phyloP scores from a whole-genome alignment of 1,140 invertebrate genomes.

The Zaprionus africanus region DNA sequence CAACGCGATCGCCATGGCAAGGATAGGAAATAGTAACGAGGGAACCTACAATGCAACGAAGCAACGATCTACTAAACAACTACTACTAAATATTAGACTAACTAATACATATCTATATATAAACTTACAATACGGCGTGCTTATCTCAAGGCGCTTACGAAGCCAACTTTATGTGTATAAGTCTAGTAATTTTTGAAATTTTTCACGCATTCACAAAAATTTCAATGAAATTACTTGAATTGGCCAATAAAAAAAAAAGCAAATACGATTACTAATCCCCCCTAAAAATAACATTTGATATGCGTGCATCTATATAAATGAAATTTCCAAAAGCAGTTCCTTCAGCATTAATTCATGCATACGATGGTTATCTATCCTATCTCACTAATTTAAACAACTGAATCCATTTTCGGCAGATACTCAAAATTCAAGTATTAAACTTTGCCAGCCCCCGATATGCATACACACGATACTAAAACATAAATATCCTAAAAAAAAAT shows the following conservation, averaged over 20 bases:
- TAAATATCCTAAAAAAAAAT: slow-evolving; percentile 38
- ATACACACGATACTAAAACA: slow-evolving; percentile 23
- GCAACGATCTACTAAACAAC: slow-evolving; percentile 55
- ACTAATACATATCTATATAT: slow-evolving; percentile 33
- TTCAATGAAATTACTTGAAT: slow-evolving; percentile 68
- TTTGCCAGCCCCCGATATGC: slow-evolving; percentile 45
- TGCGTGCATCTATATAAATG: slow-evolving; percentile 39
- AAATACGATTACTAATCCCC: slow-evolving; percentile 22
- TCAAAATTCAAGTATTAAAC: slow-evolving; percentile 74
- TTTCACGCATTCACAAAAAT: slow-evolving; percentile 62
- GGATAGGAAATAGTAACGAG: slow-evolving; percentile 65
- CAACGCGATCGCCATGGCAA: slow-evolving; percentile 74
- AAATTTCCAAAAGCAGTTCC: slow-evolving; percentile 62
- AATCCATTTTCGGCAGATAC: slow-evolving; percentile 57
- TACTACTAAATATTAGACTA: slow-evolving; percentile 37
- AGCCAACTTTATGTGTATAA: slow-evolving; percentile 46
- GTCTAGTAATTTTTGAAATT: slow-evolving; percentile 77
- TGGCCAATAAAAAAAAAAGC: slow-evolving; percentile 34
- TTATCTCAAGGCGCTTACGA: slow-evolving; percentile 28
- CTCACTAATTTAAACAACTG: slow-evolving; percentile 15
- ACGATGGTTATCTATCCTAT: slow-evolving; percentile 8
- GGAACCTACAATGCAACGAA: slow-evolving; percentile 31
- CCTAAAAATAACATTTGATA: slow-evolving; percentile 20
- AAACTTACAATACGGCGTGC: slow-evolving; percentile 38
- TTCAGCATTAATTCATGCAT: slow-evolving; percentile 52